These are phyloP conservation scores for Dallia pectoralis DNA, from an alignment of 2,797 vertebrate genomes.

Conservation along the genomic window DNA sequence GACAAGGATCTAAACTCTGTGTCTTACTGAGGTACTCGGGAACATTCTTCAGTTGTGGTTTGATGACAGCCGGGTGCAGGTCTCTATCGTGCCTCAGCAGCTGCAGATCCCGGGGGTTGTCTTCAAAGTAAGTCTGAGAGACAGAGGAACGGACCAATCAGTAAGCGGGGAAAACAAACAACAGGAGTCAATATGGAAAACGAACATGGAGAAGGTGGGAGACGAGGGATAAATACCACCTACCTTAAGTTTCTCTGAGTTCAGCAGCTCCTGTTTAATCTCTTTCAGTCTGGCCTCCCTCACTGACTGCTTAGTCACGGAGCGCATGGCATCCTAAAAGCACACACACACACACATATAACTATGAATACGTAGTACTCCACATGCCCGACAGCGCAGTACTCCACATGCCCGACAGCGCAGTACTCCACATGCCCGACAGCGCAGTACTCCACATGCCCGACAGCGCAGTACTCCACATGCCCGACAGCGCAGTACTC, in stretches of 20 bases:
- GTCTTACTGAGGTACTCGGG: slow-evolving; percentile 87
- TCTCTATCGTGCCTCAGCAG: slow-evolving; percentile 89
- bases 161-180: background rate
- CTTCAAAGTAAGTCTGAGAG: slow-evolving; percentile 87
- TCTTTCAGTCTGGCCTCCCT: slow-evolving; percentile 90
- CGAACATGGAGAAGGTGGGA: background rate
- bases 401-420: too few relatives aligned
- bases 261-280: slow-evolving; percentile 91
- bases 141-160: slow-evolving; percentile 26
- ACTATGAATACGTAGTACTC: too few relatives aligned
- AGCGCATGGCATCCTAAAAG: slow-evolving; percentile 88
- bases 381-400: too few relatives aligned
- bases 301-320: slow-evolving; percentile 91
- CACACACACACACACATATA: background rate
- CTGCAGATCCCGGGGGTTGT: slow-evolving; percentile 89
- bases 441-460: too few relatives aligned
- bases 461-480: too few relatives aligned
- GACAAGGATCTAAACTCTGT: background rate
- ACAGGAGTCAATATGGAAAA: background rate
- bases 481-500: too few relatives aligned
- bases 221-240: background rate
- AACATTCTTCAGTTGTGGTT: slow-evolving; percentile 87
- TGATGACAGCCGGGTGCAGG: slow-evolving; percentile 85
- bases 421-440: too few relatives aligned
- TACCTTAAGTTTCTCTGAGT: slow-evolving; percentile 92